A percentile compares a stretch with the other conserved stretches of the same genome.
Conservation (phyloP, 2,797 vertebrate species). For the Sebastes paucispinis region DNA sequence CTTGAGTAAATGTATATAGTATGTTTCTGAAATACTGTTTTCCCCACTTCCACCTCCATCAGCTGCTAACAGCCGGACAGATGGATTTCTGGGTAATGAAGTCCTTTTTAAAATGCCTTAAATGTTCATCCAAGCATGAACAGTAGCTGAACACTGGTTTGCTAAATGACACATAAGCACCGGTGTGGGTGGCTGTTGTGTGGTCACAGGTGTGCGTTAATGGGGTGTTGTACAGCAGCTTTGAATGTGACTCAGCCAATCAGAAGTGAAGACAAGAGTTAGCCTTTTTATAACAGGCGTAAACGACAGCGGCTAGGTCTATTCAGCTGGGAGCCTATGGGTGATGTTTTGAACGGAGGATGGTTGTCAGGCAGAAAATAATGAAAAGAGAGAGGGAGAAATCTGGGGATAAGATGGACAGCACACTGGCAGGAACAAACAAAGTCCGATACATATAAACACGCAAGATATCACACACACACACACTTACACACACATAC, state of each 20-base stretch:
- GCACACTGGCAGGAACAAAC: conserved; percentile 51
- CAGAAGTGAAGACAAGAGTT: conserved; percentile 9
- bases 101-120: neutral
- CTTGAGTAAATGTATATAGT: neutral
- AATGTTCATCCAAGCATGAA: conserved; percentile 5
- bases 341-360: neutral
- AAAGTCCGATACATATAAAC: conserved; percentile 64
- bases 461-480: conserved; percentile 23
- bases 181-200: conserved; percentile 19
- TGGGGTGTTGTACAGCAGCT: conserved; percentile 33
- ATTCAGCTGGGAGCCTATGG: neutral
- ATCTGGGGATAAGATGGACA: conserved; percentile 47
- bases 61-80: conserved; percentile 15
- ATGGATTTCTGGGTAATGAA: conserved; percentile 25
- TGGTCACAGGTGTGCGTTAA: conserved; percentile 56
- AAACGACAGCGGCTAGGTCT: neutral
- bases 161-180: conserved; percentile 42
- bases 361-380: conserved; percentile 29
- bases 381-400: conserved; percentile 13
- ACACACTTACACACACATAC: conserved; percentile 37
- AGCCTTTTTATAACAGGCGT: neutral
- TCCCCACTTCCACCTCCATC: neutral
- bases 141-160: conserved; percentile 28
- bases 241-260: conserved; percentile 40
- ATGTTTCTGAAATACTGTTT: neutral